Conservation (phyloP, 35 echinoderm and acorn worm species). For the Lytechinus pictus region DNA sequence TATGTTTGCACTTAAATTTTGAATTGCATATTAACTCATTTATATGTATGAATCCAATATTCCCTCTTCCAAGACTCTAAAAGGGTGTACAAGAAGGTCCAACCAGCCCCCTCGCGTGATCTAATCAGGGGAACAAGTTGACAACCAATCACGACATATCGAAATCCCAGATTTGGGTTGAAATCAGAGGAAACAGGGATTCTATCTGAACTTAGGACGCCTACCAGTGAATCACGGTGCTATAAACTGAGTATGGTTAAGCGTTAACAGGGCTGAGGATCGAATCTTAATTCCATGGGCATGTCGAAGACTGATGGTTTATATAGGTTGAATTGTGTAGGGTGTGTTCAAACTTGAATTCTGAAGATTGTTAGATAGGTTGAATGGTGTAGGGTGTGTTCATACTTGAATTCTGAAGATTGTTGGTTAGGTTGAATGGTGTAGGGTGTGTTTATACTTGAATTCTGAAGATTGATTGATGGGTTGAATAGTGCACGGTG, state of each 20-base stretch:
- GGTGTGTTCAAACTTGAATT: too few relatives aligned
- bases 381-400: too few relatives aligned
- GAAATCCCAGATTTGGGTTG: slow-evolving; percentile 1
- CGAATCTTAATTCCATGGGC: neutral
- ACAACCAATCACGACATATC: neutral
- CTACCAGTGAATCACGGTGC: neutral
- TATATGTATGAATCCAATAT: neutral
- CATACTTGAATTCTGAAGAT: too few relatives aligned
- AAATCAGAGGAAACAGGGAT: slow-evolving; percentile 18
- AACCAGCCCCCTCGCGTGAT: neutral
- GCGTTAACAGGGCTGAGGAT: neutral
- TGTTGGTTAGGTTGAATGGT: too few relatives aligned
- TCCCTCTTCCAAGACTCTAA: neutral
- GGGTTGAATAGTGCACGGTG: too few relatives aligned
- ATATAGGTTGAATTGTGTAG: too few relatives aligned
- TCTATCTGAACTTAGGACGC: neutral
- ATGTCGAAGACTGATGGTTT: neutral
- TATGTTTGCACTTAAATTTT: too few relatives aligned
- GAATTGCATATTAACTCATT: too few relatives aligned
- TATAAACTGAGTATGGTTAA: neutral
- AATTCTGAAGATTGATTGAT: too few relatives aligned
- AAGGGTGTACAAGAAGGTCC: neutral
- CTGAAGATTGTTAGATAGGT: too few relatives aligned
- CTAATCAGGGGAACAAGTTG: slow-evolving; percentile 17
- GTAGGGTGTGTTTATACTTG: too few relatives aligned